Conservation (phyloP, 2,113 vertebrate genomes). For the Collichthys lucidus region DNA sequence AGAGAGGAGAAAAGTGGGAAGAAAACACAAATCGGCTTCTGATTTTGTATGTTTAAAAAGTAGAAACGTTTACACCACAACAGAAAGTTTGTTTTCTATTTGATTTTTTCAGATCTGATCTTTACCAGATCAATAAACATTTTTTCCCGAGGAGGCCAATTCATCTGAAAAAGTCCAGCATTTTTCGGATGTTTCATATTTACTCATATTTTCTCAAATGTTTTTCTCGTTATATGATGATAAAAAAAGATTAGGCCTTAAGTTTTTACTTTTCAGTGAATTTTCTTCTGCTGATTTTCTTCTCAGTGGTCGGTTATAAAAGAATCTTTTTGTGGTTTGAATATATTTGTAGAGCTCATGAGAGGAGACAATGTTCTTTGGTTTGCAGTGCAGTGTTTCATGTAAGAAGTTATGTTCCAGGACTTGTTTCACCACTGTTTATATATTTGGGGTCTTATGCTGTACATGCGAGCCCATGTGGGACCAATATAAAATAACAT, state of each 20-base stretch:
- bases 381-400: constrained; percentile 13
- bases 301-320: background rate
- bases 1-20: background rate
- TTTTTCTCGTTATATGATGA: background rate
- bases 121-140: background rate
- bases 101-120: background rate
- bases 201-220: no score
- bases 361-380: constrained; percentile 6
- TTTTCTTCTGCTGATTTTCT: background rate
- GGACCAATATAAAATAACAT: background rate
- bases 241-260: background rate
- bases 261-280: background rate
- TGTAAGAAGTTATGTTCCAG: constrained; percentile 1
- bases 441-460: background rate
- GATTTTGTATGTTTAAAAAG: background rate
- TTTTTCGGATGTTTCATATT: no score
- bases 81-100: background rate
- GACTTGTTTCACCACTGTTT: constrained; percentile 7
- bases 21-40: background rate
- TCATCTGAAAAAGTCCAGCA: background rate
- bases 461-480: background rate
- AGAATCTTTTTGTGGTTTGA: background rate
- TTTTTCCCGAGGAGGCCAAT: background rate
- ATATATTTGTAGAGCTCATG: background rate
- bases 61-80: background rate